These are phyloP conservation scores for Brachionus rubens DNA, from an alignment of 1,140 invertebrate genomes.

Conservation along the genomic window DNA sequence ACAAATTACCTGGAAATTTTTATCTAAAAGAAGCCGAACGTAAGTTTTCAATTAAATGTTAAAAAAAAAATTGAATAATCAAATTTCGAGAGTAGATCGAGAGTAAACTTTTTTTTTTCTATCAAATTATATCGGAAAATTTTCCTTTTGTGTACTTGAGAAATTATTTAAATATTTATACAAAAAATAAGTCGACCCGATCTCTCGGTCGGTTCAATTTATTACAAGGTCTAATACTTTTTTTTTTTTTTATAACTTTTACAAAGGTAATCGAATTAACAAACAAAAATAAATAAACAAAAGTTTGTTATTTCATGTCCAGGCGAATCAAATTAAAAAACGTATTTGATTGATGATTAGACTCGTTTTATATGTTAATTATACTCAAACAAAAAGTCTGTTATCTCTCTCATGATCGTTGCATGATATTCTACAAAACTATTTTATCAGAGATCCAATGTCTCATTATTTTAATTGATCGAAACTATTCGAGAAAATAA, in stretches of 20 bases:
- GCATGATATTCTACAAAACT: too few relatives aligned
- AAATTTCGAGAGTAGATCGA: neutral
- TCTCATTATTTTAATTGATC: neutral
- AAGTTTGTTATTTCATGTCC: neutral
- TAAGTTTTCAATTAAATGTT: conserved; percentile 43
- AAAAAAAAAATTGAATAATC: conserved; percentile 35
- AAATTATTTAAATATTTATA: conserved; percentile 36
- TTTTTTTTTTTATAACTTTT: neutral
- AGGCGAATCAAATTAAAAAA: neutral
- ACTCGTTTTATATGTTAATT: too few relatives aligned
- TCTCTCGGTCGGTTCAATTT: conserved; percentile 2
- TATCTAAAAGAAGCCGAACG: conserved; percentile 13
- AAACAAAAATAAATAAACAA: neutral
- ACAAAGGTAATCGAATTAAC: too few relatives aligned
- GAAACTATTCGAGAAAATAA: neutral
- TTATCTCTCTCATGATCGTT: too few relatives aligned
- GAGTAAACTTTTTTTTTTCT: neutral
- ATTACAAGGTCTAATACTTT: conserved; percentile 5
- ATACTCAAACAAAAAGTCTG: too few relatives aligned
- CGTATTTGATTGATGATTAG: too few relatives aligned
- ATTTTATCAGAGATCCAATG: too few relatives aligned
- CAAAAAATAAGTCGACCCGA: neutral
- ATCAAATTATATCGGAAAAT: conserved; percentile 4
- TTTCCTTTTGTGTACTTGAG: neutral
- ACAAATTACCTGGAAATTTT: neutral